These are phyloP conservation scores for Ypsolopha sequella DNA, from an alignment of 2,888 invertebrate species.

Conservation along the genomic window DNA sequence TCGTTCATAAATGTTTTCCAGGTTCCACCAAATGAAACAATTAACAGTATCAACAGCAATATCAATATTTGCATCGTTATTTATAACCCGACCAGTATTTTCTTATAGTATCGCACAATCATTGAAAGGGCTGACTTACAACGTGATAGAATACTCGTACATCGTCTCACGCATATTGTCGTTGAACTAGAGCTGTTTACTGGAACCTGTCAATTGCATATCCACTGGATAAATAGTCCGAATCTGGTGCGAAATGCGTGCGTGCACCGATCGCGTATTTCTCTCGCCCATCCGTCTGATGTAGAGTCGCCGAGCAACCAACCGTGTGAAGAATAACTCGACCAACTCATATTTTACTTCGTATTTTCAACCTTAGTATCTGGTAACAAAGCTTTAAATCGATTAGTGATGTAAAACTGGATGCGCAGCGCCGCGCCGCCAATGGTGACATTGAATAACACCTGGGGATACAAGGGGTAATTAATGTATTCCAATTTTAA, in stretches of 20 bases:
- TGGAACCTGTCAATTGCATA: too few species aligned
- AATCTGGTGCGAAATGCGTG: slow-evolving; percentile 21
- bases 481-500: too few species aligned
- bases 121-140: too few species aligned
- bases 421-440: slow-evolving; percentile 1
- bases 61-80: too few species aligned
- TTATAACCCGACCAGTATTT: too few species aligned
- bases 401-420: slow-evolving; percentile 10
- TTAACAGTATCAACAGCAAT: too few species aligned
- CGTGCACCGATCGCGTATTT: slow-evolving; percentile 24
- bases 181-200: too few species aligned
- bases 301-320: not conserved
- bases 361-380: not conserved
- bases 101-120: too few species aligned
- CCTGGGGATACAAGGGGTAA: not conserved
- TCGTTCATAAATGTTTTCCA: too few species aligned
- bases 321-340: not conserved
- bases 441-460: not conserved
- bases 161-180: too few species aligned
- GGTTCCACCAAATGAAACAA: too few species aligned
- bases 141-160: too few species aligned
- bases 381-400: slow-evolving; percentile 8
- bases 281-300: not conserved
- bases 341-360: not conserved
- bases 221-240: not conserved